Conservation (phyloP, 2,888 invertebrate genomes). For the Pseudococcus viburni region DNA sequence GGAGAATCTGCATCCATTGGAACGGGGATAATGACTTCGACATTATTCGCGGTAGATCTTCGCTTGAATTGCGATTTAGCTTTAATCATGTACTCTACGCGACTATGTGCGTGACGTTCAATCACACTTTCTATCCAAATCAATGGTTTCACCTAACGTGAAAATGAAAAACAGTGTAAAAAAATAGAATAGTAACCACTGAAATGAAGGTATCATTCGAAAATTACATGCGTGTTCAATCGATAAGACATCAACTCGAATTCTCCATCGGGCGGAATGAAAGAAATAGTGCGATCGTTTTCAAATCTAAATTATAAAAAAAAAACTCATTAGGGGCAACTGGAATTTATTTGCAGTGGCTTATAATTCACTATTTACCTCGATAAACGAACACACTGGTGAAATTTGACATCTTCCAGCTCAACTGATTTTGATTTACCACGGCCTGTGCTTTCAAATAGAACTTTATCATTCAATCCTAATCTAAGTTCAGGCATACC, state of each 20-base stretch:
- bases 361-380: slow-evolving; percentile 69
- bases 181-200: background rate
- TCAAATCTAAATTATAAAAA: slow-evolving; percentile 73
- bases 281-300: slow-evolving; percentile 79
- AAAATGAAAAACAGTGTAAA: background rate
- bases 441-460: slow-evolving; percentile 79
- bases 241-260: slow-evolving; percentile 81
- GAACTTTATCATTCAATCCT: slow-evolving; percentile 79
- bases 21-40: slow-evolving; percentile 78
- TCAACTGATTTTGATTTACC: slow-evolving; percentile 81
- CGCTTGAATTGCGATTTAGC: slow-evolving; percentile 80
- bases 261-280: slow-evolving; percentile 81
- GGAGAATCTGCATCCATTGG: slow-evolving; percentile 80
- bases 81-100: slow-evolving; percentile 81
- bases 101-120: slow-evolving; percentile 78
- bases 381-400: slow-evolving; percentile 79
- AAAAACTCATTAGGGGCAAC: background rate
- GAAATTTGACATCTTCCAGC: slow-evolving; percentile 80
- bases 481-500: slow-evolving; percentile 81
- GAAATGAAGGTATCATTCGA: background rate
- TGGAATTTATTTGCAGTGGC: too few species aligned
- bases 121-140: slow-evolving; percentile 82
- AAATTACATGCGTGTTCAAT: slow-evolving; percentile 75
- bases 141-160: slow-evolving; percentile 75
- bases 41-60: slow-evolving; percentile 80